Evolutionary conservation across 2,797 vertebrate species (phyloP).

Genomic region (Psittacula echo): DNA sequence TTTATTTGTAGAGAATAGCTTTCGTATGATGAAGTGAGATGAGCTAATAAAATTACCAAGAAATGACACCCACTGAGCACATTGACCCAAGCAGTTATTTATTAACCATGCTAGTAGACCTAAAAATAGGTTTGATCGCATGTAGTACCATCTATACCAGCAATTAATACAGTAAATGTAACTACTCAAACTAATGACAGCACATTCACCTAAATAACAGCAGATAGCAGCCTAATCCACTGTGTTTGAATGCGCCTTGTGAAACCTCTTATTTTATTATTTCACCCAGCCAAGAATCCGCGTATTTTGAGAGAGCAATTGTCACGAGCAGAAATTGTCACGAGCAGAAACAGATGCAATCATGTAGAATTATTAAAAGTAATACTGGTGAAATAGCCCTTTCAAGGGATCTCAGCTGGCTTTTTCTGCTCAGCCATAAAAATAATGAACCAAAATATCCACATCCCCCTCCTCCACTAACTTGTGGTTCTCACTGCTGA

Average conservation of each 20-base stretch:
- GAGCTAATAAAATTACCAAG: constrained; percentile 37
- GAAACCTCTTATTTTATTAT: not conserved
- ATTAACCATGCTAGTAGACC: not conserved
- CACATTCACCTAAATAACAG: not conserved
- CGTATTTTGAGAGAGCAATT: not conserved
- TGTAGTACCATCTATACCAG: not conserved
- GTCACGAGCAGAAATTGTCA: not conserved
- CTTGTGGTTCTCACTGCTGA: not conserved
- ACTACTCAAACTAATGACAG: not conserved
- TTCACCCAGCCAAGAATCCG: not conserved
- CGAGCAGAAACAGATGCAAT: not conserved
- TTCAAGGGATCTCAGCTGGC: not conserved
- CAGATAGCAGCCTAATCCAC: not conserved
- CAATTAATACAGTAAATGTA: constrained; percentile 7
- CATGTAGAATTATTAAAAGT: not conserved
- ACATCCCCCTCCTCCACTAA: not conserved
- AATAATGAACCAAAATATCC: not conserved
- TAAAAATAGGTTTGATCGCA: constrained; percentile 27
- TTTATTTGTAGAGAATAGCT: not conserved
- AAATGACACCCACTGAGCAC: constrained; percentile 12
- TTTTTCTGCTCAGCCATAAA: not conserved
- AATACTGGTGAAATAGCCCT: not conserved
- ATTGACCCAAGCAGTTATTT: not conserved
- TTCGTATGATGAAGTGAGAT: constrained; percentile 6
- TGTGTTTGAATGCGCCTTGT: not conserved